These are phyloP conservation scores for Scomber colias DNA, from an alignment of 2,113 vertebrate species.

Conservation along the genomic window DNA sequence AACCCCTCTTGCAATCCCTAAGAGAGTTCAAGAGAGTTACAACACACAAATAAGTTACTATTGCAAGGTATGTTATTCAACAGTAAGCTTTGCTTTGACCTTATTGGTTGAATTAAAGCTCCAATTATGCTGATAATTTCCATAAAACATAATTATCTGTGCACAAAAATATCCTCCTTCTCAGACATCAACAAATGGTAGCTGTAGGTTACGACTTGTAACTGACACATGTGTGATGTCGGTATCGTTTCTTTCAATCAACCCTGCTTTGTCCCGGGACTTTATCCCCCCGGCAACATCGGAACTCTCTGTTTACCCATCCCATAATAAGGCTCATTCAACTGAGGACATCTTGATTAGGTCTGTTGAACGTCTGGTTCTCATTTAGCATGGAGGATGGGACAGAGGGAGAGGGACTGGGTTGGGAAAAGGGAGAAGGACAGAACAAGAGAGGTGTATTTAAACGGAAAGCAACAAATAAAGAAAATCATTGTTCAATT, in stretches of 20 bases:
- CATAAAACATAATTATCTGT: neutral
- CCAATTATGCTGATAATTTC: slow-evolving; percentile 3
- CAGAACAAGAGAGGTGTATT: slow-evolving; percentile 25
- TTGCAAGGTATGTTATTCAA: neutral
- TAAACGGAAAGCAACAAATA: slow-evolving; percentile 11
- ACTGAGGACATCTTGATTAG: slow-evolving; percentile 82
- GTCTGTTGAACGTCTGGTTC: slow-evolving; percentile 76
- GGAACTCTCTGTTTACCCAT: slow-evolving; percentile 83
- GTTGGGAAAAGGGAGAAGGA: slow-evolving; percentile 25
- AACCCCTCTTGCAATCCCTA: slow-evolving; percentile 2
- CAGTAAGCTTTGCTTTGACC: neutral
- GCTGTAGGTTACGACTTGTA: slow-evolving; percentile 7
- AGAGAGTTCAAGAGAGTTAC: slow-evolving; percentile 25
- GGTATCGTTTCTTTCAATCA: slow-evolving; percentile 73
- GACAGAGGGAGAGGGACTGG: slow-evolving; percentile 31
- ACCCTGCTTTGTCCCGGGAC: slow-evolving; percentile 58
- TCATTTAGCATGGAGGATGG: slow-evolving; percentile 75
- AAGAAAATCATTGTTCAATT: neutral
- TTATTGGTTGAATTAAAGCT: neutral
- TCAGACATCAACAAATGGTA: slow-evolving; percentile 29
- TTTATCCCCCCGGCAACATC: slow-evolving; percentile 75
- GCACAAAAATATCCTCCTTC: neutral
- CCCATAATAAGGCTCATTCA: slow-evolving; percentile 81
- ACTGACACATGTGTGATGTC: slow-evolving; percentile 29
- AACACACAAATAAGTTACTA: neutral